Percentiles rank a stretch among this genome's conserved stretches.
phyloP scores from a whole-genome alignment of 2,888 invertebrate genomes.

The Epirrhoe tristata region DNA sequence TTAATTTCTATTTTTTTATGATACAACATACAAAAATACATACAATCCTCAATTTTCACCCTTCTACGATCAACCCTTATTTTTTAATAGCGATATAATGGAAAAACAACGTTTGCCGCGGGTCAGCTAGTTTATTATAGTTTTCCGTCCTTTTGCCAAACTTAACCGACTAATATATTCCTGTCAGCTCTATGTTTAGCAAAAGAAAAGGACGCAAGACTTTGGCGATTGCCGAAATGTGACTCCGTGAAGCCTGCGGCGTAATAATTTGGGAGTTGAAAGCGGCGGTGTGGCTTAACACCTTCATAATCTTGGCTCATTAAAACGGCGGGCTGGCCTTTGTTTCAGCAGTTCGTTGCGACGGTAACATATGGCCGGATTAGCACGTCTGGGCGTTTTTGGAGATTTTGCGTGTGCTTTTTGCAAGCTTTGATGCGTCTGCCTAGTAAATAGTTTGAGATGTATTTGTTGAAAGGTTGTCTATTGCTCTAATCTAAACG shows the following conservation, averaged over 20 bases:
- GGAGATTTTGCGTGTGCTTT: constrained; percentile 16
- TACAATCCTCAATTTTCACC: no score
- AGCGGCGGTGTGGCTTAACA: constrained; percentile 80
- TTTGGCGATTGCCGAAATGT: constrained; percentile 77
- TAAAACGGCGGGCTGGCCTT: constrained; percentile 80
- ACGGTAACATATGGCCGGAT: constrained; percentile 82
- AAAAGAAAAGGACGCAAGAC: constrained; percentile 38
- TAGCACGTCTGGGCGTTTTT: constrained; percentile 66
- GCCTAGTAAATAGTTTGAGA: background rate
- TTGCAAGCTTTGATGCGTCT: constrained; percentile 1
- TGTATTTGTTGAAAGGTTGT: no score
- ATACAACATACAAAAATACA: no score
- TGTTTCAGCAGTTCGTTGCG: constrained; percentile 83
- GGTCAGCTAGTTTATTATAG: no score
- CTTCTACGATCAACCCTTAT: no score
- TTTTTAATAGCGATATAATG: no score
- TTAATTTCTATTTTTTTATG: no score
- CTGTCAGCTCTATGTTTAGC: constrained; percentile 17
- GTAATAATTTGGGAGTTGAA: constrained; percentile 83
- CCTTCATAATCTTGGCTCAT: constrained; percentile 85
- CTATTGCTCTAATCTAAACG: no score
- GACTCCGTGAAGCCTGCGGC: constrained; percentile 75
- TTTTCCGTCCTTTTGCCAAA: background rate
- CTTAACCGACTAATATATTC: constrained; percentile 11
- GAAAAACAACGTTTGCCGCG: no score